Evolutionary conservation across 1,140 invertebrate species (phyloP).

Genomic region (Drosophila kikkawai): DNA sequence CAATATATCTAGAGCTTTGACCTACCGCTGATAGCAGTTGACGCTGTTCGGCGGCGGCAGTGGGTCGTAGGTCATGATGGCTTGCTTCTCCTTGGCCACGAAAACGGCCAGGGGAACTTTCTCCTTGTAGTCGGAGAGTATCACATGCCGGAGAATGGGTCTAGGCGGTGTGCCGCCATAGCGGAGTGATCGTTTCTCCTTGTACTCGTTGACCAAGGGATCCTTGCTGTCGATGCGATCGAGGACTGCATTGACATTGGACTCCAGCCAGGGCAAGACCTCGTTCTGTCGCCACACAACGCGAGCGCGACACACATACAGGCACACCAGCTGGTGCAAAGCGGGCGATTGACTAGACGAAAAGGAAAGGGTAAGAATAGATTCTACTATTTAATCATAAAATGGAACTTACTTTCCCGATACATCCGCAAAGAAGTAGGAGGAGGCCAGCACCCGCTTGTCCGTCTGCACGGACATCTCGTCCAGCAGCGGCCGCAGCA

Average conservation of each 20-base stretch:
- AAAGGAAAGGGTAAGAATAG: conserved; percentile 83
- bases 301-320: conserved; percentile 91
- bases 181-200: conserved; percentile 86
- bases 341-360: conserved; percentile 89
- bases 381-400: background rate
- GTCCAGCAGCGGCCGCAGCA: conserved; percentile 90
- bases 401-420: conserved; percentile 54
- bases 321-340: conserved; percentile 89
- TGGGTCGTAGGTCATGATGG: conserved; percentile 93
- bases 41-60: conserved; percentile 92
- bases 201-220: conserved; percentile 87
- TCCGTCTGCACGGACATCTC: conserved; percentile 92
- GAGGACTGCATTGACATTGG: conserved; percentile 89
- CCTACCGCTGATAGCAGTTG: conserved; percentile 87
- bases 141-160: conserved; percentile 92
- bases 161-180: conserved; percentile 86
- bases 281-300: conserved; percentile 93
- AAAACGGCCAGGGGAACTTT: conserved; percentile 82
- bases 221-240: conserved; percentile 90
- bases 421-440: conserved; percentile 85
- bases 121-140: conserved; percentile 93
- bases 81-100: conserved; percentile 85
- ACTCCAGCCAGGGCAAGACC: conserved; percentile 92
- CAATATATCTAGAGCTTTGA: background rate
- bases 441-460: conserved; percentile 87